Conservation (phyloP, 2,888 invertebrate genomes). For the Dusona sp. region DNA sequence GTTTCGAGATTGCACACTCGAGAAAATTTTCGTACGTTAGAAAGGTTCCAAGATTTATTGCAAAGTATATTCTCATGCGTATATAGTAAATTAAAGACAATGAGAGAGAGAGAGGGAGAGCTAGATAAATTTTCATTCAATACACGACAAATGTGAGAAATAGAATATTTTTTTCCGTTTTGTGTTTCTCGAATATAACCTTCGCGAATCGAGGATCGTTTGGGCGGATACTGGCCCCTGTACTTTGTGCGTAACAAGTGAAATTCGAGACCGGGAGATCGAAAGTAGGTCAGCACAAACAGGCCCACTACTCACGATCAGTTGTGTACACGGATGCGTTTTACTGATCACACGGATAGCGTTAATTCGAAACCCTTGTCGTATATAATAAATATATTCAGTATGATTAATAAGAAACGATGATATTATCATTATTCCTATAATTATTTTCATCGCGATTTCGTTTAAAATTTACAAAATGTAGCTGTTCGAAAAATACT, state of each 20-base stretch:
- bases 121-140: conserved; percentile 44
- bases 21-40: no score
- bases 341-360: conserved; percentile 3
- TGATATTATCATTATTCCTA: neutral
- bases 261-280: conserved; percentile 62
- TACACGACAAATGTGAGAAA: conserved; percentile 22
- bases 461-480: neutral
- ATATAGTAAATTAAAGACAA: neutral
- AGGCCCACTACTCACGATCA: conserved; percentile 24
- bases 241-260: conserved; percentile 66
- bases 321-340: conserved; percentile 17
- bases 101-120: conserved; percentile 9
- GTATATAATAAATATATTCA: neutral
- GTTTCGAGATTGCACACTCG: neutral
- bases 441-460: neutral
- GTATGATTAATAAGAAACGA: neutral
- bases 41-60: neutral
- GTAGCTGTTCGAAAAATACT: neutral
- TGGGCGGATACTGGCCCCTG: conserved; percentile 3
- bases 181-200: conserved; percentile 11
- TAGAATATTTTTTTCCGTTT: conserved; percentile 18
- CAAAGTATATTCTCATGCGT: neutral
- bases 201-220: conserved; percentile 18
- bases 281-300: conserved; percentile 64
- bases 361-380: neutral